Percentiles rank a stretch among this genome's conserved stretches.
Evolutionary conservation across 2,797 vertebrate species (phyloP).

Genomic region (Acrossocheilus fasciatus): DNA sequence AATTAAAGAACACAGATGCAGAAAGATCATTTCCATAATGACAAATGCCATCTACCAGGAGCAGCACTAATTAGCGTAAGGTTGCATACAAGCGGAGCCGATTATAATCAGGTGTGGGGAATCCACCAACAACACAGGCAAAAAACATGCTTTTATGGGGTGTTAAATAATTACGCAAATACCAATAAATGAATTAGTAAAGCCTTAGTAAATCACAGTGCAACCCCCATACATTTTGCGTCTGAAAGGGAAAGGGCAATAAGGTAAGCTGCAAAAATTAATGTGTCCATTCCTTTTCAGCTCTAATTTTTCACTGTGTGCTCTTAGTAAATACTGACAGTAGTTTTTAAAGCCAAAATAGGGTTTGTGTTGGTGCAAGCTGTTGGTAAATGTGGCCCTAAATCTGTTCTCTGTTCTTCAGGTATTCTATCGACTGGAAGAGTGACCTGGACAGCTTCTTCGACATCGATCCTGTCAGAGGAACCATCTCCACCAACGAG

Average conservation of each 20-base stretch:
- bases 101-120: neutral
- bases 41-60: no score
- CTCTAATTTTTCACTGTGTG: neutral
- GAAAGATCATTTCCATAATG: neutral
- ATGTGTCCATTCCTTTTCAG: neutral
- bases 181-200: no score
- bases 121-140: neutral
- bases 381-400: neutral
- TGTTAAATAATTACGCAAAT: no score
- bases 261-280: neutral
- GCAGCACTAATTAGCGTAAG: no score
- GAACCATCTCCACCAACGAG: conserved; percentile 94
- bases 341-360: neutral
- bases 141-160: neutral
- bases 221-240: neutral
- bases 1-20: neutral
- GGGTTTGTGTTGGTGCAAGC: neutral
- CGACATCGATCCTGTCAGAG: conserved; percentile 91
- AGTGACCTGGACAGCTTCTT: conserved; percentile 94
- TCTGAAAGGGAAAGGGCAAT: neutral
- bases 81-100: no score
- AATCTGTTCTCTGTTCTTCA: conserved; percentile 61
- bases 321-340: neutral
- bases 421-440: conserved; percentile 97
- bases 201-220: neutral